These are phyloP conservation scores for Globicephala melas DNA, from an alignment of 2,113 vertebrate species.

Conservation along the genomic window DNA sequence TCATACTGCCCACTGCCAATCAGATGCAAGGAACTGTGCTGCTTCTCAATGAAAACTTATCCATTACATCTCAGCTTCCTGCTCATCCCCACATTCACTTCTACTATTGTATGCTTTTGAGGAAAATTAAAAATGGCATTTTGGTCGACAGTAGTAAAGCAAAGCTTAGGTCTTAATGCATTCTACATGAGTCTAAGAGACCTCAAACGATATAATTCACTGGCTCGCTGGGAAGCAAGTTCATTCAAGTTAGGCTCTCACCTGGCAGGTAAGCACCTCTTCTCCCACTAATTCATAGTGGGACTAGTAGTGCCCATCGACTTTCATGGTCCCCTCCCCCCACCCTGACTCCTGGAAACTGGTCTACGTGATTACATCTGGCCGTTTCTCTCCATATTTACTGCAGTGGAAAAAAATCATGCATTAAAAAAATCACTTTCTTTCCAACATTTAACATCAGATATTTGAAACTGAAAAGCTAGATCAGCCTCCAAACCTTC, in stretches of 20 bases:
- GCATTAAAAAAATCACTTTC: background rate
- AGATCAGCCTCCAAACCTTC: background rate
- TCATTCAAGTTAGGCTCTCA: background rate
- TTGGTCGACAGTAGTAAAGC: background rate
- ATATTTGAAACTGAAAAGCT: background rate
- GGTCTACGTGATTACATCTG: background rate
- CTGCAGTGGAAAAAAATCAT: background rate
- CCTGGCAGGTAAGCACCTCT: fast-evolving
- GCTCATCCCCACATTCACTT: background rate
- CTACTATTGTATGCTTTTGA: background rate
- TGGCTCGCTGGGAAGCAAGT: background rate
- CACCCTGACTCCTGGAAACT: background rate
- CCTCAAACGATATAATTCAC: fast-evolving
- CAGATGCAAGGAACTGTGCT: background rate
- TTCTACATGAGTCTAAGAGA: background rate
- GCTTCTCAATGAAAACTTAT: background rate
- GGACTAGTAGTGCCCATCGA: fast-evolving
- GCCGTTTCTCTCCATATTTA: background rate
- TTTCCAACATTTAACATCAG: background rate
- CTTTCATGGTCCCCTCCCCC: fast-evolving
- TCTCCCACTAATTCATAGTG: background rate
- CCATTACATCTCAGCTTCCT: background rate
- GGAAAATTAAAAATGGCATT: background rate
- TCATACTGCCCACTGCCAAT: background rate
- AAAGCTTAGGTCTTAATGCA: background rate